Percentiles rank a stretch among this genome's conserved stretches.
Evolutionary conservation across 1,140 invertebrate species (phyloP).

Genomic region (Solen grandis): DNA sequence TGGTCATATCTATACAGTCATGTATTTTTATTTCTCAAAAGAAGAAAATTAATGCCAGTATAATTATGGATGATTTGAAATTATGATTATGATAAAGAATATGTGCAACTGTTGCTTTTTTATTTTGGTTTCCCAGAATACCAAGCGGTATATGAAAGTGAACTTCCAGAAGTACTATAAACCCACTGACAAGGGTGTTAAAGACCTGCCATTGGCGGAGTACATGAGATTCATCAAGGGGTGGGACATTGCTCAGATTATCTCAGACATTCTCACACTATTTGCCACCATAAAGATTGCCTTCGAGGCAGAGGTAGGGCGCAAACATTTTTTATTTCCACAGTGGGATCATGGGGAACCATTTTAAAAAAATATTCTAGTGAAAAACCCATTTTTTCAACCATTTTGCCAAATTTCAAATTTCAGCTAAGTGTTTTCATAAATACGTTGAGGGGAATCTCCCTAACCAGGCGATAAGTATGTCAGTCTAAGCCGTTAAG

Average conservation of each 20-base stretch:
- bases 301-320: not conserved
- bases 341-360: not conserved
- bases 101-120: too few species aligned
- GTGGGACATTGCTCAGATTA: slow-evolving; percentile 26
- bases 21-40: too few species aligned
- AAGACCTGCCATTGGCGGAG: slow-evolving; percentile 5
- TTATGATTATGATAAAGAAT: too few species aligned
- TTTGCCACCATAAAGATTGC: slow-evolving; percentile 17
- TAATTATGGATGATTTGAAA: too few species aligned
- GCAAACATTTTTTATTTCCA: not conserved
- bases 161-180: slow-evolving; percentile 12
- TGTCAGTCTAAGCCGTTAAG: too few species aligned
- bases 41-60: too few species aligned
- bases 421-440: slow-evolving; percentile 15
- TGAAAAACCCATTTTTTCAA: not conserved
- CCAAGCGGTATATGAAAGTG: slow-evolving; percentile 25
- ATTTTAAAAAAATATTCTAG: not conserved
- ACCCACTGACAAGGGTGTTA: not conserved
- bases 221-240: slow-evolving; percentile 16
- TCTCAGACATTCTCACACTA: slow-evolving; percentile 19
- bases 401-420: not conserved
- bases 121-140: slow-evolving; percentile 13
- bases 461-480: too few species aligned
- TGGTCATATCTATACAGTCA: too few species aligned
- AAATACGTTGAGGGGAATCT: too few species aligned